A percentile compares a stretch with the other conserved stretches of the same genome.
These are phyloP conservation scores for Accipiter cooperii DNA, from an alignment of 2,113 vertebrate species.

Conservation along the genomic window DNA sequence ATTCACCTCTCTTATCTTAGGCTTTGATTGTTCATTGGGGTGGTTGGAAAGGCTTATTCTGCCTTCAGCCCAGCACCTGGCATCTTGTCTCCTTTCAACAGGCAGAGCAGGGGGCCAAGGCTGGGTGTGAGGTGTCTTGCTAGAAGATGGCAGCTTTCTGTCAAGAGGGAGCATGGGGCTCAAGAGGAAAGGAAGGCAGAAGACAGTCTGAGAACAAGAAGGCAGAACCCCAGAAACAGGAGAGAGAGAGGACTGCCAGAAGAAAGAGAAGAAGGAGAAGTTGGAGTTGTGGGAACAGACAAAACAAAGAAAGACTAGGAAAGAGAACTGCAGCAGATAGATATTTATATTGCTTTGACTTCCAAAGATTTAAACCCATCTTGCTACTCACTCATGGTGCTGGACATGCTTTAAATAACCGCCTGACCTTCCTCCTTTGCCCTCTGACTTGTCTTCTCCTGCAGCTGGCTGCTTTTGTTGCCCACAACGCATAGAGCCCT, in stretches of 20 bases:
- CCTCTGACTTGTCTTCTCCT: not conserved
- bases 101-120: not conserved
- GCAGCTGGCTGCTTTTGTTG: not conserved
- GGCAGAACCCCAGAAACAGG: not conserved
- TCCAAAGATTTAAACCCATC: not conserved
- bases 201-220: not conserved
- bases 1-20: not conserved
- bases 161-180: not conserved
- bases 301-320: not conserved
- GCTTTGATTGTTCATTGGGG: not conserved
- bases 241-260: not conserved
- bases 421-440: not conserved
- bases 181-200: not conserved
- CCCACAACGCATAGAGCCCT: not conserved
- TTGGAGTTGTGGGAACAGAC: not conserved
- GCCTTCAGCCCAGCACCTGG: not conserved
- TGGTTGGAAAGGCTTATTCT: not conserved
- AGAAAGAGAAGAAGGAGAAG: not conserved
- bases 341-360: not conserved
- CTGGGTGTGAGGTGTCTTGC: not conserved
- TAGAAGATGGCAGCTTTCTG: not conserved
- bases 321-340: not conserved
- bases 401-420: not conserved
- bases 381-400: not conserved
- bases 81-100: not conserved